phyloP scores from a whole-genome alignment of 2,113 vertebrate genomes.

The Tauraco erythrolophus region DNA sequence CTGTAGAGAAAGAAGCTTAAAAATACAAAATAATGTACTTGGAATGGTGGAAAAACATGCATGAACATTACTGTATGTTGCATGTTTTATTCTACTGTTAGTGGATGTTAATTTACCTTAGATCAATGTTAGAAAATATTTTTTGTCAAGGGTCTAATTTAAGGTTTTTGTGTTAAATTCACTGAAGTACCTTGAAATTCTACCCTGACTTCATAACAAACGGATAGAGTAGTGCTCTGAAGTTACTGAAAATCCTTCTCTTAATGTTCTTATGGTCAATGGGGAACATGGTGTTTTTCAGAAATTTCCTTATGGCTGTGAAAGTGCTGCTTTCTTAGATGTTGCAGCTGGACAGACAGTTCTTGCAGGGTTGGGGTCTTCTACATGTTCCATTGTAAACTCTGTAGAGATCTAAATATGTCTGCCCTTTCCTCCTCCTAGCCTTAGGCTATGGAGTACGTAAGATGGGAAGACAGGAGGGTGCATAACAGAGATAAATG shows the following conservation, averaged over 20 bases:
- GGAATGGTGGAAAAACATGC: background rate
- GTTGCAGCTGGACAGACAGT: background rate
- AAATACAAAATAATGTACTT: background rate
- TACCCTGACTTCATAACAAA: background rate
- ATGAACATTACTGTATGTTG: background rate
- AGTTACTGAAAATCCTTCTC: background rate
- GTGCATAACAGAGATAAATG: background rate
- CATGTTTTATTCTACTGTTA: background rate
- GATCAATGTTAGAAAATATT: background rate
- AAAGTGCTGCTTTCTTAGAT: background rate
- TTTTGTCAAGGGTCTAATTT: background rate
- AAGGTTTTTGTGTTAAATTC: background rate
- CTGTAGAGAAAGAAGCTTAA: background rate
- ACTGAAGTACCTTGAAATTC: background rate
- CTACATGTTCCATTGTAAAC: accelerated
- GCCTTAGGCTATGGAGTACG: background rate
- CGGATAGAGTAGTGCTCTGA: background rate
- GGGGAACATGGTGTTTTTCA: background rate
- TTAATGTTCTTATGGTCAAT: background rate
- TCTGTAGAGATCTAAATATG: background rate
- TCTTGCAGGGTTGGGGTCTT: background rate
- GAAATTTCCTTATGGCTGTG: background rate
- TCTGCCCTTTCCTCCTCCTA: background rate
- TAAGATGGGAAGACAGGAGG: background rate
- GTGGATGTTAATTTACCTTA: background rate